These are phyloP conservation scores for Trachops cirrhosus DNA, from an alignment of 2,797 vertebrate genomes.

Conservation along the genomic window DNA sequence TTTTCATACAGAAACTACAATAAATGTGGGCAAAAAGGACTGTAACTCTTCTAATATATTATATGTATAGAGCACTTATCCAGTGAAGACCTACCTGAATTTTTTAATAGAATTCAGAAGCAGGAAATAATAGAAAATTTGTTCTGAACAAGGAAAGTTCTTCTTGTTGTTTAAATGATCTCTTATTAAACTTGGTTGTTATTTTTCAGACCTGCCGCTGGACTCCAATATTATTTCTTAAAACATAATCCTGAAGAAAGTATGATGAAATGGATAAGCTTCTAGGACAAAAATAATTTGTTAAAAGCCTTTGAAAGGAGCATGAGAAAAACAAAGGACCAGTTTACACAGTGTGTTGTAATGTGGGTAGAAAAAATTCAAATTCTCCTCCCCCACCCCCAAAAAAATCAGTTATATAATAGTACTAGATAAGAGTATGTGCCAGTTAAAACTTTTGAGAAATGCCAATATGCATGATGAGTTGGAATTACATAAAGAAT, in stretches of 20 bases:
- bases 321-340: not conserved
- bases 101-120: not conserved
- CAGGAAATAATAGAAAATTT: not conserved
- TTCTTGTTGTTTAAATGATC: not conserved
- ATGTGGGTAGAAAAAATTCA: not conserved
- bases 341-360: not conserved
- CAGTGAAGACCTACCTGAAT: not conserved
- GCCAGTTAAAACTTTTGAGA: not conserved
- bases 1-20: not conserved
- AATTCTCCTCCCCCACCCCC: not conserved
- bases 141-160: not conserved
- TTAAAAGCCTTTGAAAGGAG: constrained; percentile 43
- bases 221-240: constrained; percentile 30
- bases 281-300: constrained; percentile 28
- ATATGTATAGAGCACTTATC: not conserved
- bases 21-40: not conserved
- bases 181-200: constrained; percentile 39
- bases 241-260: not conserved
- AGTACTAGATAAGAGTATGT: not conserved
- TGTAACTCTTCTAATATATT: not conserved
- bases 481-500: not conserved
- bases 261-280: not conserved
- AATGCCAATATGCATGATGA: not conserved
- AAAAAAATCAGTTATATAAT: not conserved
- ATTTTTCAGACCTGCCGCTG: constrained; percentile 30